Evolutionary conservation across 1,140 invertebrate genomes (phyloP).

Genomic region (Proales similis): DNA sequence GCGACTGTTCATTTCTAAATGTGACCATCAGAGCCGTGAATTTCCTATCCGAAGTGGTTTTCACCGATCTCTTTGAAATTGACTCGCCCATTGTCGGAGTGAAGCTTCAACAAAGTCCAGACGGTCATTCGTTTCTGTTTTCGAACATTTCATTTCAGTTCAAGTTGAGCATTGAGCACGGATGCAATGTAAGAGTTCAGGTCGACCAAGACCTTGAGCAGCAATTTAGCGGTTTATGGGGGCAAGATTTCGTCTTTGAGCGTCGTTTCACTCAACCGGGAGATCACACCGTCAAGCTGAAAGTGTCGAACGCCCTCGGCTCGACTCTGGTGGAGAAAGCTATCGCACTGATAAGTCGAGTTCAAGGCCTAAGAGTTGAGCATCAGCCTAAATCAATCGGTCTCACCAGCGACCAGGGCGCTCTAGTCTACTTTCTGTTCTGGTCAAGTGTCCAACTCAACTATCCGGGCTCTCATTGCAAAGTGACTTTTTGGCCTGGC

Average conservation of each 20-base stretch:
- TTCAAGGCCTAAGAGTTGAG: constrained; percentile 11
- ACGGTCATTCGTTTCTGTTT: constrained; percentile 8
- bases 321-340: not conserved
- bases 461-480: constrained; percentile 5
- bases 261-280: not conserved
- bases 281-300: constrained; percentile 1
- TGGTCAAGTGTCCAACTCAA: not conserved
- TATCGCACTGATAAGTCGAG: constrained; percentile 26
- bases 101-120: not conserved
- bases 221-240: not conserved
- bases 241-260: not conserved
- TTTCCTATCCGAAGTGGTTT: not conserved
- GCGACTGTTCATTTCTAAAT: too few species aligned
- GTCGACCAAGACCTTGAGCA: not conserved
- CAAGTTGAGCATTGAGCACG: not conserved
- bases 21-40: constrained; percentile 14
- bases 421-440: too few species aligned
- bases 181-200: constrained; percentile 12
- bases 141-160: not conserved
- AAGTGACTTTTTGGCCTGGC: constrained; percentile 30
- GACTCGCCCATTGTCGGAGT: not conserved
- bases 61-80: constrained; percentile 23
- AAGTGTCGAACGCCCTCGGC: constrained; percentile 18
- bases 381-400: too few species aligned
- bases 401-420: too few species aligned